Base-by-base conservation (phyloP, 2,888 invertebrate genomes). In the Cylloceria caligata region DNA sequence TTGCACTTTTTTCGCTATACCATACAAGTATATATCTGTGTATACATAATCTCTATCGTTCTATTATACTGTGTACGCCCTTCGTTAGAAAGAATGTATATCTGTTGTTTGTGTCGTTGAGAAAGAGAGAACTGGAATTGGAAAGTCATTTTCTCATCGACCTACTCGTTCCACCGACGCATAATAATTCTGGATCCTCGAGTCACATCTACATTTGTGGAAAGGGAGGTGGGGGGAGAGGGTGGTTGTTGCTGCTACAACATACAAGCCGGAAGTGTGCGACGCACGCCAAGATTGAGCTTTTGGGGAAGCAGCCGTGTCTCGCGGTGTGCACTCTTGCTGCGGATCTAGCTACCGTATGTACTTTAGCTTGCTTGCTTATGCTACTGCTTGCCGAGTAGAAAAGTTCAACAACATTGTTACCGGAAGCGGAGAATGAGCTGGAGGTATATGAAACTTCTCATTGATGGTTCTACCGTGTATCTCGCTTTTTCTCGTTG, bases 321-420 rank as follows among this genome's bases (percentile, higher is more conserved):
- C 42, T 52, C 68, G 55, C 55, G 55, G 55, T 69, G 49, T 39
- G 21, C 36, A 69, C 19, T 52, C 30, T 19, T 47, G 27, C 60
- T 21, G 13, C 45, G 13, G 9, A 19, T 73, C 36, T 39, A 42
- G 6, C 52, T 36, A 65, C 45, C 2, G 21, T 68, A 60, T 47
- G 67, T 76, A 76, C 68, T 76, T 60, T 3, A 60, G 42, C 27
- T 77, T 42, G 76, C 76, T 69, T 24, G 75, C 45, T 49, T 60
- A 57, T 34, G 60, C 49, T 77, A 69, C 34, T 36, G 76, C 69
- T 77, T 62, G 68, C 68, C 49, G 21, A 39, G 76, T 69, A 49
- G 24, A 69, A 77, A 77, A 77, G 69, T 77, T 77, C 76, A 62
- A 77, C 60, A 77, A 77, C 69, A 77, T 77, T 62, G 76, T 77